A percentile compares a stretch with the other conserved stretches of the same genome.
These are phyloP conservation scores for Agelastica alni DNA, from an alignment of 2,888 invertebrate genomes.

Conservation along the genomic window DNA sequence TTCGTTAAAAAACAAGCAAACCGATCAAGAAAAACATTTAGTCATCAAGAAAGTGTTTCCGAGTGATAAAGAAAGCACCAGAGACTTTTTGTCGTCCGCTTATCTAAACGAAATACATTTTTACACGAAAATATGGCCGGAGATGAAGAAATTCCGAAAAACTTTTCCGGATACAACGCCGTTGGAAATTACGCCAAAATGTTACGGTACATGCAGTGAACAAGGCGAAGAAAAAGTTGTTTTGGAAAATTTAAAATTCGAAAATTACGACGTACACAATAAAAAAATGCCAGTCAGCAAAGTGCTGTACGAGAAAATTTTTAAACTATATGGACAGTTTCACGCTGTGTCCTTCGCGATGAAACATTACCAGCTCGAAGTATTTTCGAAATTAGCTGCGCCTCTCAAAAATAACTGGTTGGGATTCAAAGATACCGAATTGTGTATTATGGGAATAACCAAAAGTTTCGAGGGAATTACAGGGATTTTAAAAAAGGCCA, in stretches of 20 bases:
- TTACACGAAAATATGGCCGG: slow-evolving; percentile 21
- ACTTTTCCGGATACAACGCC: not conserved
- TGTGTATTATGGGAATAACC: not conserved
- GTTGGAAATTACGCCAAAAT: slow-evolving; percentile 15
- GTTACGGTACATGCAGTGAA: slow-evolving; percentile 7
- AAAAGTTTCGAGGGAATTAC: not conserved
- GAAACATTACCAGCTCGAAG: not conserved
- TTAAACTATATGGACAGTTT: slow-evolving; percentile 34
- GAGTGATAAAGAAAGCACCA: slow-evolving; percentile 1
- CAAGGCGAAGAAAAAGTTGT: slow-evolving; percentile 27
- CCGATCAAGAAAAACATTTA: slow-evolving; percentile 4
- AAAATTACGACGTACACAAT: slow-evolving; percentile 20
- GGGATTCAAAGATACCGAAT: not conserved
- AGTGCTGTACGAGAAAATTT: slow-evolving; percentile 30
- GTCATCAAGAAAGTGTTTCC: slow-evolving; percentile 25
- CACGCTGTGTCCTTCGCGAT: slow-evolving; percentile 37
- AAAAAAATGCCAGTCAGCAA: slow-evolving; percentile 28
- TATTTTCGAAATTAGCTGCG: not conserved
- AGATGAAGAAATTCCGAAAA: slow-evolving; percentile 16
- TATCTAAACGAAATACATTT: slow-evolving; percentile 28
- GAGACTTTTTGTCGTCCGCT: slow-evolving; percentile 5
- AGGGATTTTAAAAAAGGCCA: not conserved
- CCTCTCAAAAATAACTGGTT: not conserved
- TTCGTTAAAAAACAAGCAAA: slow-evolving; percentile 20
- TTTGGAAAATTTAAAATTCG: slow-evolving; percentile 30